Conservation (phyloP, 2,888 invertebrate species). For the Rhorus exstirpatorius region DNA sequence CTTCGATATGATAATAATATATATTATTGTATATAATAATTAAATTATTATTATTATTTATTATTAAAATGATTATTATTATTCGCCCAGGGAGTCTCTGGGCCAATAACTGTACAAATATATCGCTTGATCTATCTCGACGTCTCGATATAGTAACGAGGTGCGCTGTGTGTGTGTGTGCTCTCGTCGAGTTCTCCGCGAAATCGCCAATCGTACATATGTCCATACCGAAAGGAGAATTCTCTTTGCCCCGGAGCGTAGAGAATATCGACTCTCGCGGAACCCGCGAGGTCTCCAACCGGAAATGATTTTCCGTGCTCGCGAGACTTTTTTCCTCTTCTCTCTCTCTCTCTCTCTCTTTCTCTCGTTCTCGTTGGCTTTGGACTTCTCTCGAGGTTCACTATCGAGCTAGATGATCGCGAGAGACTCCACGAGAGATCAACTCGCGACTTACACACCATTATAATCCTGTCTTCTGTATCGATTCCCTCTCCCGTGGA, state of each 20-base stretch:
- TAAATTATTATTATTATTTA: too few species aligned
- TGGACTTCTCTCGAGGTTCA: constrained; percentile 7
- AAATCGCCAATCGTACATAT: constrained; percentile 18
- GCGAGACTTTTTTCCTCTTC: constrained; percentile 28
- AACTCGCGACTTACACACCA: constrained; percentile 29
- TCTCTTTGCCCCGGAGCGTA: constrained; percentile 19
- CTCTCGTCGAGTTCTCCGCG: constrained; percentile 35
- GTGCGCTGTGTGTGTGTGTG: constrained; percentile 1
- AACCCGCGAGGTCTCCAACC: constrained; percentile 48
- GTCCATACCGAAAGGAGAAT: constrained; percentile 51
- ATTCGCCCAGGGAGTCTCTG: too few species aligned
- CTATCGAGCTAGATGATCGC: constrained; percentile 57
- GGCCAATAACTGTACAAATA: constrained; percentile 19
- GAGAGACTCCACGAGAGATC: constrained; percentile 42
- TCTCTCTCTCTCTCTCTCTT: constrained; percentile 4
- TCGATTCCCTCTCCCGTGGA: constrained; percentile 21
- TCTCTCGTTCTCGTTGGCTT: constrained; percentile 24
- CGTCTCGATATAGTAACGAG: constrained; percentile 28
- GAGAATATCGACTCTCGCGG: constrained; percentile 50
- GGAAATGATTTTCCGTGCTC: constrained; percentile 57
- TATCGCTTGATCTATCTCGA: constrained; percentile 12
- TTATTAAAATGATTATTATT: too few species aligned
- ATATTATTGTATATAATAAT: too few species aligned
- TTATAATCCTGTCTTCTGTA: constrained; percentile 35
- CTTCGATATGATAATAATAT: too few species aligned